A percentile compares a stretch with the other conserved stretches of the same genome.
Evolutionary conservation across 1,140 invertebrate species (phyloP).

Genomic region (Bombus sylvicola): DNA sequence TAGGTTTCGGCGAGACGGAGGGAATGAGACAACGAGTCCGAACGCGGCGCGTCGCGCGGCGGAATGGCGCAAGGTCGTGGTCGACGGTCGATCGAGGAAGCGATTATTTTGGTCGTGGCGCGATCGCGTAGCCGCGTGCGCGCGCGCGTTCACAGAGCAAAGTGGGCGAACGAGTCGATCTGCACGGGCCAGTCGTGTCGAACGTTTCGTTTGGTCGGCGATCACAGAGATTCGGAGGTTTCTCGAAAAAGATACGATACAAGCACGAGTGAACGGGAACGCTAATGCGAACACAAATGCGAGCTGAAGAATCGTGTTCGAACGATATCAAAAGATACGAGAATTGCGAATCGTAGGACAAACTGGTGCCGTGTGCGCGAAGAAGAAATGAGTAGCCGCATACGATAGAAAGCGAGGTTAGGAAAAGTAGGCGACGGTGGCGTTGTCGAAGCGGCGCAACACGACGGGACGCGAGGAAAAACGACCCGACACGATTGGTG

Average conservation of each 20-base stretch:
- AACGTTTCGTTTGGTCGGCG: not conserved
- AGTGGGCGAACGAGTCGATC: not conserved
- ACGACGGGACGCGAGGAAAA: slow-evolving; percentile 12
- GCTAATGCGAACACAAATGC: not conserved
- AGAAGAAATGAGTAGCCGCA: not conserved
- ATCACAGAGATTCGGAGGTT: not conserved
- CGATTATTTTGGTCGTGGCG: slow-evolving; percentile 27
- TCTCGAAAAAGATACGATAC: not conserved
- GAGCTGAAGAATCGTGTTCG: not conserved
- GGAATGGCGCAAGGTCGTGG: slow-evolving; percentile 26
- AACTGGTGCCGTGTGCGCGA: not conserved
- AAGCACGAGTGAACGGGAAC: not conserved
- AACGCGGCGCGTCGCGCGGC: slow-evolving; percentile 8
- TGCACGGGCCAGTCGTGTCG: not conserved
- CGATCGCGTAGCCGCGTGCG: slow-evolving; percentile 8
- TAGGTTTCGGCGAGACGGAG: too few relatives aligned
- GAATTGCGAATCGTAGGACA: not conserved
- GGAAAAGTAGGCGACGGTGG: not conserved
- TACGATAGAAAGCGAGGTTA: slow-evolving; percentile 36
- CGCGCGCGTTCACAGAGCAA: not conserved
- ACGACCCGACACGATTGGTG: slow-evolving; percentile 21
- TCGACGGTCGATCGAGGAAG: slow-evolving; percentile 17
- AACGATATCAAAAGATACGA: not conserved
- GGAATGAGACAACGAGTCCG: not conserved
- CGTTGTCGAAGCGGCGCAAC: slow-evolving; percentile 4